Percentiles rank a stretch among this genome's conserved stretches.
Conservation (phyloP, 2,113 vertebrate species). For the Gnathochromis pfefferi region DNA sequence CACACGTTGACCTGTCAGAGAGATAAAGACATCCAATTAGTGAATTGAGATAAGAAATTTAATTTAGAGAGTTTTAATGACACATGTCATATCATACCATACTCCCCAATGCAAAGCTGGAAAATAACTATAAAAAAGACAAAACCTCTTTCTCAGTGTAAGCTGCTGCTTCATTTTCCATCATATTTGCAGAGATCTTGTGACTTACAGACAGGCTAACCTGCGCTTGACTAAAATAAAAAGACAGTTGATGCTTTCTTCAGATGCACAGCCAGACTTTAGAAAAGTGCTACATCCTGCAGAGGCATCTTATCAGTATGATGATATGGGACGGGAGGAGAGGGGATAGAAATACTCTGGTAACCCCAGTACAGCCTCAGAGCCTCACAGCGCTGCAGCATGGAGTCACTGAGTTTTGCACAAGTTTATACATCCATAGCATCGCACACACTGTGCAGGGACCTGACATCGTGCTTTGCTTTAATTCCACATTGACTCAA, state of each 20-base stretch:
- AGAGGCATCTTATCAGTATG: background rate
- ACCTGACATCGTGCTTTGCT: background rate
- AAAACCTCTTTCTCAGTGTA: background rate
- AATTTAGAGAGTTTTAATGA: background rate
- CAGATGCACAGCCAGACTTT: background rate
- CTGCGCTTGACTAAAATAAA: background rate
- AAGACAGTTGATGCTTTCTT: background rate
- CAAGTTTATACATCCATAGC: background rate
- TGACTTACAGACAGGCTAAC: background rate
- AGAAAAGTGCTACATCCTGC: background rate
- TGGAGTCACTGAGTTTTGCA: background rate
- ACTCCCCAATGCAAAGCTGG: background rate
- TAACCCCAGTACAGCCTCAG: background rate
- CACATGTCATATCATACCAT: background rate
- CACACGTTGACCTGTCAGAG: background rate
- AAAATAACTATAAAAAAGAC: background rate
- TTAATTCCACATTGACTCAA: background rate
- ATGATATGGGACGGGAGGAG: background rate
- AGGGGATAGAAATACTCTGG: background rate
- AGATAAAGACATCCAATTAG: background rate
- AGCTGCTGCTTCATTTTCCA: background rate
- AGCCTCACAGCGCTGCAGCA: background rate
- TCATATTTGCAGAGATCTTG: background rate
- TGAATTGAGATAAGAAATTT: fast-evolving
- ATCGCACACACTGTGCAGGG: background rate